Percentiles rank a stretch among this genome's conserved stretches.
Conservation (phyloP, 2,113 vertebrate species). For the Noctilio leporinus region DNA sequence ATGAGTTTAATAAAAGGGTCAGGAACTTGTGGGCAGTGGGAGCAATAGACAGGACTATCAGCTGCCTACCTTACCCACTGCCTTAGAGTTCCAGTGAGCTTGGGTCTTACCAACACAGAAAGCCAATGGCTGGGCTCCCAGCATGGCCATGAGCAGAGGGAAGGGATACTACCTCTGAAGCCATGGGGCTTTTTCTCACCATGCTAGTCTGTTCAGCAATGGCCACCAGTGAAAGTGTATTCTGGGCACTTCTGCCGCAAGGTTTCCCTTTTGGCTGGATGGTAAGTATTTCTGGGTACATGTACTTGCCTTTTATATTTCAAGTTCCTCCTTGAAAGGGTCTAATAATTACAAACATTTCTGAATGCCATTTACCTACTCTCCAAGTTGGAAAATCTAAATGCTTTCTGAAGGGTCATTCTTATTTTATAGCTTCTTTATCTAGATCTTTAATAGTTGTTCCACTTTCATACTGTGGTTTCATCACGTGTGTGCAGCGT, state of each 20-base stretch:
- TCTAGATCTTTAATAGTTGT: not conserved
- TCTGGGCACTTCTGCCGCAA: not conserved
- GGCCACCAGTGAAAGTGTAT: not conserved
- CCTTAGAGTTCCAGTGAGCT: not conserved
- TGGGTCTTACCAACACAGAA: not conserved
- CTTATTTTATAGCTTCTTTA: not conserved
- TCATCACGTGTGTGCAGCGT: not conserved
- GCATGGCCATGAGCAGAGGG: not conserved
- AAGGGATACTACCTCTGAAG: not conserved
- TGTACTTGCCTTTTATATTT: not conserved
- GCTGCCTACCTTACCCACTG: not conserved
- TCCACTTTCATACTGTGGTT: not conserved
- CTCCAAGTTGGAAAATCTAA: not conserved
- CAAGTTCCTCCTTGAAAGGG: not conserved
- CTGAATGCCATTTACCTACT: not conserved
- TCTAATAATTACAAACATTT: not conserved
- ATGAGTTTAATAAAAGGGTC: not conserved
- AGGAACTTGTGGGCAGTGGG: not conserved
- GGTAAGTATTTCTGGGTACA: not conserved
- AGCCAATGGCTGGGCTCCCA: not conserved
- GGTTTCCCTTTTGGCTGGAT: not conserved
- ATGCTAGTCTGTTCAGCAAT: not conserved
- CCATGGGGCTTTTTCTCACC: rapidly evolving
- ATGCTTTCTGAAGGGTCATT: not conserved
- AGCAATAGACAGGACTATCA: not conserved